phyloP scores from a whole-genome alignment of 2,113 vertebrate species.

The Toxotes jaculatrix region DNA sequence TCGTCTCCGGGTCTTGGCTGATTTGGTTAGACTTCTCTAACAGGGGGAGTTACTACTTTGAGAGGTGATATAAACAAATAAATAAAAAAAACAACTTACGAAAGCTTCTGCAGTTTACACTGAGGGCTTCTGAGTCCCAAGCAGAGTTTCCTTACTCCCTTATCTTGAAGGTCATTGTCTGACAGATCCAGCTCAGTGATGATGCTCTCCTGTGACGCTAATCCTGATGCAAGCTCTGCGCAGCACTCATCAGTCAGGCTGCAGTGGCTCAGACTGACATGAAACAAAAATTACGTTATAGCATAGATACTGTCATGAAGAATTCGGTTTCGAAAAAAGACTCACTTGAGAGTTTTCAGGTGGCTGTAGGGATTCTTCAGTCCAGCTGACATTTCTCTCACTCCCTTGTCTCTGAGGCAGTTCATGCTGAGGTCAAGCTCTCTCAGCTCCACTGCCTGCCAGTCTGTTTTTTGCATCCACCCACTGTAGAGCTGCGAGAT shows the following conservation, averaged over 20 bases:
- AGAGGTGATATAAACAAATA: not conserved
- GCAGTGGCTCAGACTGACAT: conserved; percentile 66
- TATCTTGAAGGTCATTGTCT: conserved; percentile 56
- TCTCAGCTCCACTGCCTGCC: conserved; percentile 49
- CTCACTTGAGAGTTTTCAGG: conserved; percentile 55
- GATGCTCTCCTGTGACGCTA: conserved; percentile 6
- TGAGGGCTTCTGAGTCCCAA: conserved; percentile 25
- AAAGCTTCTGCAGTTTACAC: conserved; percentile 60
- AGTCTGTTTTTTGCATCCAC: not conserved
- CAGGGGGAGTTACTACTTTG: not conserved
- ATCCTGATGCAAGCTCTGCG: conserved; percentile 31
- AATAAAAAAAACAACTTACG: conserved; percentile 42
- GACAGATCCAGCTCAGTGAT: conserved; percentile 68
- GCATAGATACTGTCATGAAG: not conserved
- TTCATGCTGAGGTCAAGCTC: conserved; percentile 75
- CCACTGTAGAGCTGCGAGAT: conserved; percentile 30
- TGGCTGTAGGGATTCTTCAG: conserved; percentile 51
- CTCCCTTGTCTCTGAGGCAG: conserved; percentile 50
- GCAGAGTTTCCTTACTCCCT: conserved; percentile 62
- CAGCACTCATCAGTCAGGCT: conserved; percentile 55
- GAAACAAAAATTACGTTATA: not conserved
- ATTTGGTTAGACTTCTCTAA: too few relatives aligned
- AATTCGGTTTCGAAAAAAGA: not conserved
- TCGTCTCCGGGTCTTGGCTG: too few relatives aligned
- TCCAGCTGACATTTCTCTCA: conserved; percentile 19